Evolutionary conservation across 1,140 invertebrate genomes (phyloP).

Genomic region (Drosophila ogumai): DNA sequence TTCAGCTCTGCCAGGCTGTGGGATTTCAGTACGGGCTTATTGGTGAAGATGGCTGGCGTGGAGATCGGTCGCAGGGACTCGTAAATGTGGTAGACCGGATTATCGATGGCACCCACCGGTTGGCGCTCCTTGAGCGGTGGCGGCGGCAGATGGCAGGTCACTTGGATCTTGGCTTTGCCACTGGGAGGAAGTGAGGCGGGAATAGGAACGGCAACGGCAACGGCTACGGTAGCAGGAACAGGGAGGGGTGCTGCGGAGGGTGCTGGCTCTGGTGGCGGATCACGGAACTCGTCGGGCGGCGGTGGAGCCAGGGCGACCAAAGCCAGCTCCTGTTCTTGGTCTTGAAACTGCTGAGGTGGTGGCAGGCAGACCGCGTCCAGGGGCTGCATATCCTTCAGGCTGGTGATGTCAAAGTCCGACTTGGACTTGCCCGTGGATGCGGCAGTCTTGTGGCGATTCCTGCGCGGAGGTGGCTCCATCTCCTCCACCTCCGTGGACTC

Average conservation of each 20-base stretch:
- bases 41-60: constrained; percentile 85
- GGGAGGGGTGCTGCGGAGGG: constrained; percentile 26
- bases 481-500: constrained; percentile 82
- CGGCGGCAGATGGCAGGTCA: constrained; percentile 44
- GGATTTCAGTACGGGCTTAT: constrained; percentile 86
- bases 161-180: constrained; percentile 42
- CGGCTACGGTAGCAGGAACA: not conserved
- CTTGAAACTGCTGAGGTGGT: constrained; percentile 93
- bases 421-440: constrained; percentile 77
- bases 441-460: constrained; percentile 53
- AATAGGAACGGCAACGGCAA: not conserved
- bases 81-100: constrained; percentile 92
- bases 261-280: constrained; percentile 85
- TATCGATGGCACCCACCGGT: constrained; percentile 87
- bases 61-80: constrained; percentile 86
- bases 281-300: constrained; percentile 90
- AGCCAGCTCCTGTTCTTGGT: constrained; percentile 86
- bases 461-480: constrained; percentile 66
- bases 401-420: constrained; percentile 86
- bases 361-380: constrained; percentile 91
- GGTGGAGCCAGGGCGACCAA: constrained; percentile 84
- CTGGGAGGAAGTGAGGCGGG: constrained; percentile 12
- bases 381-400: constrained; percentile 86
- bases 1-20: constrained; percentile 87
- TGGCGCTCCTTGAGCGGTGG: constrained; percentile 72